Evolutionary conservation across 2,797 vertebrate genomes (phyloP).

Genomic region (Pseudocheirus occidentalis): DNA sequence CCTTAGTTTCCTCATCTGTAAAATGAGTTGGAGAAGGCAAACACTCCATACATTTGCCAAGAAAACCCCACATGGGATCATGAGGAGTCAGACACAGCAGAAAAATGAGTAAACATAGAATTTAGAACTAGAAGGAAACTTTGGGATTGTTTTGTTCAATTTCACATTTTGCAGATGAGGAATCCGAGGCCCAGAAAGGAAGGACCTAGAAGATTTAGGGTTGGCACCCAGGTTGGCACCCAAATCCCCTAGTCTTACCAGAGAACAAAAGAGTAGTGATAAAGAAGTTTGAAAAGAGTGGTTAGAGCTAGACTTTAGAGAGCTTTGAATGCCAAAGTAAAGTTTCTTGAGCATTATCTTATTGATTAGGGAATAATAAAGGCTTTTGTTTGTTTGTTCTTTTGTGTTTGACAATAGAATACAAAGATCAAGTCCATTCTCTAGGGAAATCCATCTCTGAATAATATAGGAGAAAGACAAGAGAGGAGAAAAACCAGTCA

Average conservation of each 20-base stretch:
- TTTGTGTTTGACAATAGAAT: background rate
- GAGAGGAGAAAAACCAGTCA: background rate
- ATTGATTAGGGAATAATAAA: background rate
- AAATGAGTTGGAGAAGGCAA: background rate
- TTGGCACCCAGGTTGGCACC: background rate
- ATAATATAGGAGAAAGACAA: background rate
- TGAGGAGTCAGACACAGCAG: background rate
- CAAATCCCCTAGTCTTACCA: background rate
- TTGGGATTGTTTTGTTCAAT: background rate
- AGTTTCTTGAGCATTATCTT: background rate
- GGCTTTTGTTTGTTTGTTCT: background rate
- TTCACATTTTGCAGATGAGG: background rate
- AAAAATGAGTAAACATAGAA: background rate
- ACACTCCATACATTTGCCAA: background rate
- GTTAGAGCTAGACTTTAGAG: background rate
- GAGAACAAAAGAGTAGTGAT: background rate
- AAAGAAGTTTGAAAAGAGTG: background rate
- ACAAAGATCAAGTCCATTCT: background rate
- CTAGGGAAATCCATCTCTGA: background rate
- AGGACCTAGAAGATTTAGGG: background rate
- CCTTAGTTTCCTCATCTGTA: background rate
- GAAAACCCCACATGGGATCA: background rate
- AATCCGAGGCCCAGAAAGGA: background rate
- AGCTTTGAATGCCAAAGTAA: background rate
- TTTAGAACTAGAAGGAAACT: background rate